Percentiles rank a stretch among this genome's conserved stretches.
These are phyloP conservation scores for Sarotherodon lohbergeri DNA, from an alignment of 2,113 vertebrate genomes.

Conservation along the genomic window DNA sequence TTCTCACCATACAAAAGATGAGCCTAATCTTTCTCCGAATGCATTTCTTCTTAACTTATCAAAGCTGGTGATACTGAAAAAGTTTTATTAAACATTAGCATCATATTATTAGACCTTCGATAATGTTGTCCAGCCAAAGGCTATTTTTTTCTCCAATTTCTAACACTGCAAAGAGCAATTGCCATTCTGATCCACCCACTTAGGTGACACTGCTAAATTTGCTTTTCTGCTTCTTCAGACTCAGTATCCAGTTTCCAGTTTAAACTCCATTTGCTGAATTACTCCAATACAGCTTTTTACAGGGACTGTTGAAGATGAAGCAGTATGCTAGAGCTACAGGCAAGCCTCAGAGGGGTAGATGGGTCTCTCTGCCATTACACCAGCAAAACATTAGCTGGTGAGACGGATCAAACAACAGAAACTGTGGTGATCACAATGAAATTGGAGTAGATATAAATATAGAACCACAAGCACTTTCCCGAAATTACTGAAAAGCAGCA, in stretches of 20 bases:
- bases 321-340: background rate
- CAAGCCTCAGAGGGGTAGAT: background rate
- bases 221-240: background rate
- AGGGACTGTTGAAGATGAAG: background rate
- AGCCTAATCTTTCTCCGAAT: background rate
- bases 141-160: background rate
- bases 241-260: background rate
- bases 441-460: background rate
- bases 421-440: background rate
- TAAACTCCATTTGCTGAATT: background rate
- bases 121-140: background rate
- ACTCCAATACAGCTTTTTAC: background rate
- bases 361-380: background rate
- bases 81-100: background rate
- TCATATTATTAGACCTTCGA: background rate
- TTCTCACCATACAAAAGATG: background rate
- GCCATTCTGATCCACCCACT: background rate
- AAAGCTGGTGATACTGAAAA: background rate
- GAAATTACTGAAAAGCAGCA: background rate
- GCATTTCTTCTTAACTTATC: background rate
- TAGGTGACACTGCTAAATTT: background rate
- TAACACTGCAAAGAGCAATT: background rate
- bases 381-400: background rate
- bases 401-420: background rate
- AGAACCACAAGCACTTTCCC: background rate